phyloP scores from a whole-genome alignment of 1,140 invertebrate species.

The Leptinotarsa lineolata region DNA sequence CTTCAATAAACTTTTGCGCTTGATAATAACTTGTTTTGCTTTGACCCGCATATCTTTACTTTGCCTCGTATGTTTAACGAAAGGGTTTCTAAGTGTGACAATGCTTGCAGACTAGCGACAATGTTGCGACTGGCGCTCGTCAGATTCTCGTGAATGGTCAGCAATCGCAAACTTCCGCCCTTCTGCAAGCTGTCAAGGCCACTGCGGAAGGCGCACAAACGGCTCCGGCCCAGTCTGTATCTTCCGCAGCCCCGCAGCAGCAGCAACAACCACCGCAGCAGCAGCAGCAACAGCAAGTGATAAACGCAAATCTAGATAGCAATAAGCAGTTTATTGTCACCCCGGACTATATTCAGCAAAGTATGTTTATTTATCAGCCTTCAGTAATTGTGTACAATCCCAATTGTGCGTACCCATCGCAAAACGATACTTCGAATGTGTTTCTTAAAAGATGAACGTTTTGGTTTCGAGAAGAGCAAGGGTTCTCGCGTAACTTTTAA shows the following conservation, averaged over 20 bases:
- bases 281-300: slow-evolving; percentile 51
- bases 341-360: slow-evolving; percentile 87
- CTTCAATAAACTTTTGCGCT: background rate
- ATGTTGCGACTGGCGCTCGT: slow-evolving; percentile 34
- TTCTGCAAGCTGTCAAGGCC: slow-evolving; percentile 52
- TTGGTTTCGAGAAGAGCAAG: slow-evolving; percentile 40
- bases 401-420: slow-evolving; percentile 55
- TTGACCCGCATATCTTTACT: background rate
- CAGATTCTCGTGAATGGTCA: slow-evolving; percentile 54
- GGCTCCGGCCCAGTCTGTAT: slow-evolving; percentile 7
- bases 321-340: slow-evolving; percentile 81
- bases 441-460: slow-evolving; percentile 26
- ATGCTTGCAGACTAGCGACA: slow-evolving; percentile 36
- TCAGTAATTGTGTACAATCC: slow-evolving; percentile 56
- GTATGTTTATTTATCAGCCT: slow-evolving; percentile 64
- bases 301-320: slow-evolving; percentile 56
- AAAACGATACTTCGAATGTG: slow-evolving; percentile 48
- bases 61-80: background rate
- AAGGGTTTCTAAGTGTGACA: background rate
- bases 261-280: slow-evolving; percentile 29
- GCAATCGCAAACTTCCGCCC: slow-evolving; percentile 48
- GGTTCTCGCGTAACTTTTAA: slow-evolving; percentile 31
- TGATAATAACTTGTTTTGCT: background rate
- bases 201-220: slow-evolving; percentile 42
- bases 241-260: slow-evolving; percentile 20